A percentile compares a stretch with the other conserved stretches of the same genome.
phyloP scores from a whole-genome alignment of 2,888 invertebrate genomes.

The Lycaena phlaeas region DNA sequence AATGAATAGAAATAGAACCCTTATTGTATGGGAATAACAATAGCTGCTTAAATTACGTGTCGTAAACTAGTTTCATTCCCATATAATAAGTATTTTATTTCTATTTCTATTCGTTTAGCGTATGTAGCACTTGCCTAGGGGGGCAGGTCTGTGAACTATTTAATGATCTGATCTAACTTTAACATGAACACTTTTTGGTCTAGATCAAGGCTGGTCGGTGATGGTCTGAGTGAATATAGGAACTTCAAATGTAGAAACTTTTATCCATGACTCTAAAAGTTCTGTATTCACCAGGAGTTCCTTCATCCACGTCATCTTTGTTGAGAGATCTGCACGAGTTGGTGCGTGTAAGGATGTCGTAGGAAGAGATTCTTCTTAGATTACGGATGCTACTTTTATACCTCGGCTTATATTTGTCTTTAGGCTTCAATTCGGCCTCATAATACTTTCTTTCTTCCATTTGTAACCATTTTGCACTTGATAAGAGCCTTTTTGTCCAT shows the following conservation, averaged over 20 bases:
- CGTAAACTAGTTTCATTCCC: too few species aligned
- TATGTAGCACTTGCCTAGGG: too few species aligned
- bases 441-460: conserved; percentile 72
- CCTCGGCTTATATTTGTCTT: conserved; percentile 29
- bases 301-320: conserved; percentile 49
- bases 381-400: conserved; percentile 42
- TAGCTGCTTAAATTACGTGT: too few species aligned
- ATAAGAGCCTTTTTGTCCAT: conserved; percentile 81
- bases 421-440: conserved; percentile 55
- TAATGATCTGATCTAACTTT: too few species aligned
- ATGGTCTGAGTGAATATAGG: too few species aligned
- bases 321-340: conserved; percentile 52
- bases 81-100: too few species aligned
- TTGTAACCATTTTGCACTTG: conserved; percentile 79
- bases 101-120: too few species aligned
- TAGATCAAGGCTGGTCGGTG: too few species aligned
- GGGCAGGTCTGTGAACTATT: too few species aligned
- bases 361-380: conserved; percentile 42
- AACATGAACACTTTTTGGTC: too few species aligned
- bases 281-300: conserved; percentile 51
- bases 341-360: conserved; percentile 52
- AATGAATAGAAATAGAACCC: too few species aligned
- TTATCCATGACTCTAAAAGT: conserved; percentile 43
- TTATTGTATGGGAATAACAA: too few species aligned
- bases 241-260: conserved; percentile 30